Evolutionary conservation across 2,113 vertebrate species (phyloP), one percentile per base, ranked within the genome.

Genomic region (Heterocephalus glaber): DNA sequence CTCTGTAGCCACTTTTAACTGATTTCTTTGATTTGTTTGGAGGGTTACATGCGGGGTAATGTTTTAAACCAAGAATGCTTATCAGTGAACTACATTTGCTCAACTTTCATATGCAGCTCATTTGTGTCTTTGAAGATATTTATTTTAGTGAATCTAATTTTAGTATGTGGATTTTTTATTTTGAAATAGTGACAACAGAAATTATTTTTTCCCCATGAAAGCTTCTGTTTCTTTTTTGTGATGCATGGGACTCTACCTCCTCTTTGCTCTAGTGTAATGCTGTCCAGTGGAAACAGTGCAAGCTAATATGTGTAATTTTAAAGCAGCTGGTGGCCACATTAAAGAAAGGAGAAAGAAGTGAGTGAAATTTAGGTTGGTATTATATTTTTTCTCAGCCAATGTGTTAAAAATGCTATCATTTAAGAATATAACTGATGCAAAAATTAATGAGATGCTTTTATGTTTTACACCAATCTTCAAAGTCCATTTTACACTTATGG

Each of bases 101-200:
- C 41, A 33, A 0, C 2, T 1, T 72, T 70, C 83, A 92, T 74
- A 30, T 91, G 93, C 80, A 66, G 14, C 49, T 96, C 86, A 68
- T 96, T 86, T 93, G 96, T 56, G 58, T 89, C 93, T 97, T 95
- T 95, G 90, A 97, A 97, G 92, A 90, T 83, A 72, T 89, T 95
- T 97, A 86, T 94, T 97, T 93, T 88, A 91, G 85, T 90, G 83
- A 44, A 35, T 94, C 96, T 94, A 97, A 97, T 94, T 96, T 97
- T 95, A 97, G 97, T 38, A 12, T 66, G 83, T 17, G 35, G 72
- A 79, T 84, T 95, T 97, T 74, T 95, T 96, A 80, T 89, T 96
- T 91, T 96, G 63, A 94, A 91, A 60, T 90, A 68, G 89, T 95
- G 94, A 93, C 95, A 95, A 44, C 87, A 96, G 47, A 90, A 54